Conservation (phyloP, 1,140 invertebrate species). For the Drosophila lacteicornis region DNA sequence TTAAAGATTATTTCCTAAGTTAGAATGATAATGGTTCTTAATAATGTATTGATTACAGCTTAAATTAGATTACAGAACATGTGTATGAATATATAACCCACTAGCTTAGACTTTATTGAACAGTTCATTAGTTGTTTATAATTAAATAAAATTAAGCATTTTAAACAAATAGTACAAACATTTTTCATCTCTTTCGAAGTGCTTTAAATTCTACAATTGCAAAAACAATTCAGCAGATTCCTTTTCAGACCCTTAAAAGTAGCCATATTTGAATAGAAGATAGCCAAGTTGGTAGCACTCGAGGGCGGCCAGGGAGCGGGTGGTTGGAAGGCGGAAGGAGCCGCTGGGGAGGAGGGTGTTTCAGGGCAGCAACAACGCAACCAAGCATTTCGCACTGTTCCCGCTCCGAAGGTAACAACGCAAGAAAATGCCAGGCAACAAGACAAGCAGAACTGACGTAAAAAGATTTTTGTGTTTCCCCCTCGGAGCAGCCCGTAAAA, state of each 20-base stretch:
- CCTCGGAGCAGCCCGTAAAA: background rate
- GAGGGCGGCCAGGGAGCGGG: constrained; percentile 7
- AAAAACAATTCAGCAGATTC: background rate
- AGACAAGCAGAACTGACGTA: constrained; percentile 84
- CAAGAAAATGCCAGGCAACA: constrained; percentile 83
- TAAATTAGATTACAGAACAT: too few relatives aligned
- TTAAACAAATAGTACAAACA: background rate
- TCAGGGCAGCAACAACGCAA: constrained; percentile 47
- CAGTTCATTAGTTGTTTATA: too few relatives aligned
- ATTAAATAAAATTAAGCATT: background rate
- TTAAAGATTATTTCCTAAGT: too few relatives aligned
- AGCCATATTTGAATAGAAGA: background rate
- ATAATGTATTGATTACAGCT: too few relatives aligned
- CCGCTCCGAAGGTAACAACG: constrained; percentile 76
- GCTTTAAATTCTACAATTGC: background rate
- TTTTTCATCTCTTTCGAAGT: background rate
- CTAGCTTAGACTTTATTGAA: too few relatives aligned
- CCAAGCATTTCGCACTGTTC: constrained; percentile 73
- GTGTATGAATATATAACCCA: too few relatives aligned
- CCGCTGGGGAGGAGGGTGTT: constrained; percentile 1
- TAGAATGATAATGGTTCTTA: too few relatives aligned
- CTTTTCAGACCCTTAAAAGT: background rate
- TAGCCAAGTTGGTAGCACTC: constrained; percentile 25
- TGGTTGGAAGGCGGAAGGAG: background rate
- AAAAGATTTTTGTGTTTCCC: constrained; percentile 76